Evolutionary conservation across 2,113 vertebrate genomes (phyloP), one percentile per base, ranked within the genome.

Genomic region (Pholis gunnellus): DNA sequence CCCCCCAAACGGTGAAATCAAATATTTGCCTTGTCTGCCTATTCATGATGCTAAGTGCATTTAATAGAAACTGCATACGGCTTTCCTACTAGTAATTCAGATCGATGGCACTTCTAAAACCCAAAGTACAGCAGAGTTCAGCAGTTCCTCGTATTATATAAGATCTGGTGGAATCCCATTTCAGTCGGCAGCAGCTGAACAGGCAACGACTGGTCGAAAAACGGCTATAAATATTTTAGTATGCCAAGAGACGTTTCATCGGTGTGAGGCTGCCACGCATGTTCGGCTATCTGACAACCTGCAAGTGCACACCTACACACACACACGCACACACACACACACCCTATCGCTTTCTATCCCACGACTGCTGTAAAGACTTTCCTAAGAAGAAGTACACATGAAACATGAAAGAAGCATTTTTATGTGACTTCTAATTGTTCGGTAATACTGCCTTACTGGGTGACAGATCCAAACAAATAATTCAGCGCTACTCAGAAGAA

Each of bases 171-270:
- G 68, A 17, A 38, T 22, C 66, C 14, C 66, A 14, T 69, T 36
- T 54, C 48, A 54, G 44, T 20, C 6, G 11, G 48, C 29, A 54
- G 68, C 48, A 54, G 31, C 48, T 25, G 68, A 56, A 17, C 48
- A 25, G 31, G 66, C 44, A 46, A 27, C 20, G 42, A 31, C 66
- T 14, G 44, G 46, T 69, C 29, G 18, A 69, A 36, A 50, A 36
- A 34, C 67, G 13, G 27, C 67, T 52, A 52, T 70, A 52, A 70
- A 70, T 34, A 70, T 70, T 52, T 70, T 5, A 70, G 67, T 52
- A 36, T n/a, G 22, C 68, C 46, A 34, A 52, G 22, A 50, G 46
- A 44, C 6, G 29, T 15, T 54, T 38, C 48, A 25, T 71, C 48
- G n/a, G 14, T 4, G 46, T 52, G 48, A 36, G 14, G 48, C 31